Percentiles rank a stretch among this genome's conserved stretches.
phyloP scores from a whole-genome alignment of 2,113 vertebrate species.

The Perca fluviatilis region DNA sequence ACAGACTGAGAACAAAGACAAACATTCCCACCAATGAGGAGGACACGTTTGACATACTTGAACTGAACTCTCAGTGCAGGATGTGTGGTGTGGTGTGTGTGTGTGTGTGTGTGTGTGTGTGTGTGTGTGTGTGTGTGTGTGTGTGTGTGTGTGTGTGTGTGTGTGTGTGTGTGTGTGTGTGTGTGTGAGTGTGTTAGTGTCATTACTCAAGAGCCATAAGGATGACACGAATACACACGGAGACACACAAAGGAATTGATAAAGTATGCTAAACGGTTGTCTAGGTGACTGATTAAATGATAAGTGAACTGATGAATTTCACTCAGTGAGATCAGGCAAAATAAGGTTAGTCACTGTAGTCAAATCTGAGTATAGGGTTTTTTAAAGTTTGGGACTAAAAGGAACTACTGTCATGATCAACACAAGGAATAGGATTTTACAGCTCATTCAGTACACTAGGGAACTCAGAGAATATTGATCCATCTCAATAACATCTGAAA shows the following conservation, averaged over 20 bases:
- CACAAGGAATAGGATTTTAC: not conserved
- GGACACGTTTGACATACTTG: slow-evolving; percentile 57
- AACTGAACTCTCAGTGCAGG: slow-evolving; percentile 20
- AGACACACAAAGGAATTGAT: slow-evolving; percentile 50
- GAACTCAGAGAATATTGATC: too few relatives aligned
- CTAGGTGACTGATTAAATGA: slow-evolving; percentile 60
- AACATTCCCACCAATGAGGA: slow-evolving; percentile 72
- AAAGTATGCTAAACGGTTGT: slow-evolving; percentile 58
- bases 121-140: too few relatives aligned
- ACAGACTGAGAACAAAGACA: slow-evolving; percentile 66
- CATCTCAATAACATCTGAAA: too few relatives aligned
- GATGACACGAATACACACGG: slow-evolving; percentile 24
- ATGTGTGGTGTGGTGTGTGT: too few relatives aligned
- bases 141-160: too few relatives aligned
- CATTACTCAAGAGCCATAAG: slow-evolving; percentile 42
- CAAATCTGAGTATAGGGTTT: not conserved
- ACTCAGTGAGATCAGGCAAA: not conserved
- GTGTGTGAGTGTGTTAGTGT: too few relatives aligned
- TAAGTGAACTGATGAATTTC: not conserved
- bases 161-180: too few relatives aligned
- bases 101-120: slow-evolving; percentile 13
- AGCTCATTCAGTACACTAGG: not conserved
- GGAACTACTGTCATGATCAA: not conserved
- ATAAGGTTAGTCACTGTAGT: not conserved
- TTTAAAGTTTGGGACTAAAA: too few relatives aligned